phyloP scores from a whole-genome alignment of 2,113 vertebrate genomes.

The Mobula birostris region DNA sequence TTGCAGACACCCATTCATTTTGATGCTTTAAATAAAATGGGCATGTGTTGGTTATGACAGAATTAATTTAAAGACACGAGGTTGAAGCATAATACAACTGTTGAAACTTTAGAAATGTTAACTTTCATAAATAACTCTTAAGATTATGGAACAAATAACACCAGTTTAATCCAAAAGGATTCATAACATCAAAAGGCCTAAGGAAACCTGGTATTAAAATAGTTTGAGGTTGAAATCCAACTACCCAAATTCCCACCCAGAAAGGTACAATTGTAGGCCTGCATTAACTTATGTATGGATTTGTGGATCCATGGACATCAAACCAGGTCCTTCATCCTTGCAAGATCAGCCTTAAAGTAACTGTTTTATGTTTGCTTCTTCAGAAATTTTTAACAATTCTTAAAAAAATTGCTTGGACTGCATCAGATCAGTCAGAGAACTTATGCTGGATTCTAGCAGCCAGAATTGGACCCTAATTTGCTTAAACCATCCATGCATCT shows the following conservation, averaged over 20 bases:
- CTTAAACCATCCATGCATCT: not conserved
- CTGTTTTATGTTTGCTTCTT: not conserved
- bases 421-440: not conserved
- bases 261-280: not conserved
- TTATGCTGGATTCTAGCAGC: not conserved
- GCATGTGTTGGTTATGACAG: not conserved
- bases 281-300: not conserved
- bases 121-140: not conserved
- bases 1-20: not conserved
- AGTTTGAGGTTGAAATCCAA: not conserved
- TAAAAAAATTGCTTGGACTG: not conserved
- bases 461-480: not conserved
- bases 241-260: not conserved
- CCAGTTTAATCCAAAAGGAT: too few relatives aligned
- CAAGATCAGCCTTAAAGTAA: not conserved
- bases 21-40: slow-evolving; percentile 11
- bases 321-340: too few relatives aligned
- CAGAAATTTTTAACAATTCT: not conserved
- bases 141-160: not conserved
- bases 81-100: not conserved
- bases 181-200: not conserved
- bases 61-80: not conserved
- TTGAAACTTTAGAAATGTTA: not conserved
- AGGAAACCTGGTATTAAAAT: not conserved
- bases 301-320: not conserved